phyloP scores from a whole-genome alignment of 2,888 invertebrate species.

The Cryptus armator region DNA sequence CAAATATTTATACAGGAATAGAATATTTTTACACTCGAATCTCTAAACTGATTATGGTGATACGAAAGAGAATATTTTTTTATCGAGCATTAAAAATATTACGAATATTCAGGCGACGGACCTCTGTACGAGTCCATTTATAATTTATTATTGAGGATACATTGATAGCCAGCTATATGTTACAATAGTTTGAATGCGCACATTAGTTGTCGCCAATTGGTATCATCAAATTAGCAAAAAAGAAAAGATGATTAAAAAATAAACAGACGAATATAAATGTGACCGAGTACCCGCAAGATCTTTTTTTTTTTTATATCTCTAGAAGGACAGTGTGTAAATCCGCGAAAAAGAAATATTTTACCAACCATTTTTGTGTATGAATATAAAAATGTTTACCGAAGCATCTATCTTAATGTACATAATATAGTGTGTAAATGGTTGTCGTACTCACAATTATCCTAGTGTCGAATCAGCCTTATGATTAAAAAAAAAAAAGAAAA shows the following conservation, averaged over 20 bases:
- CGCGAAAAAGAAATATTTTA: slow-evolving; percentile 28
- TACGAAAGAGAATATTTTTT: no score
- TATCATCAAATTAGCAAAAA: no score
- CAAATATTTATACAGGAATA: neutral
- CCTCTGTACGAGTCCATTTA: slow-evolving; percentile 10
- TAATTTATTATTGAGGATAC: slow-evolving; percentile 56
- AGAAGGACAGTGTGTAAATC: slow-evolving; percentile 38
- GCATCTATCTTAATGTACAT: slow-evolving; percentile 38
- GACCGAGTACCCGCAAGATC: slow-evolving; percentile 64
- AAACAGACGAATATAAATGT: slow-evolving; percentile 28
- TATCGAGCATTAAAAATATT: no score
- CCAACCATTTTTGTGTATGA: slow-evolving; percentile 25
- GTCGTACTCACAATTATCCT: slow-evolving; percentile 24
- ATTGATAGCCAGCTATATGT: slow-evolving; percentile 68
- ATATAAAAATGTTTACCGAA: slow-evolving; percentile 53
- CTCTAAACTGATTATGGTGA: no score
- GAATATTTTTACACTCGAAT: no score
- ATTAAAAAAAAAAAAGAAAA: slow-evolving; percentile 6
- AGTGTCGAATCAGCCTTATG: slow-evolving; percentile 52
- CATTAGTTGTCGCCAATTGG: neutral
- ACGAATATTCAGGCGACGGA: neutral
- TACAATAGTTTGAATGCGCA: slow-evolving; percentile 51
- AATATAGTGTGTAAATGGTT: slow-evolving; percentile 30
- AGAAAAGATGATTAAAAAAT: neutral
- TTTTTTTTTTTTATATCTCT: neutral